Conservation (phyloP, 2,888 invertebrate species). For the Erebia palarica region DNA sequence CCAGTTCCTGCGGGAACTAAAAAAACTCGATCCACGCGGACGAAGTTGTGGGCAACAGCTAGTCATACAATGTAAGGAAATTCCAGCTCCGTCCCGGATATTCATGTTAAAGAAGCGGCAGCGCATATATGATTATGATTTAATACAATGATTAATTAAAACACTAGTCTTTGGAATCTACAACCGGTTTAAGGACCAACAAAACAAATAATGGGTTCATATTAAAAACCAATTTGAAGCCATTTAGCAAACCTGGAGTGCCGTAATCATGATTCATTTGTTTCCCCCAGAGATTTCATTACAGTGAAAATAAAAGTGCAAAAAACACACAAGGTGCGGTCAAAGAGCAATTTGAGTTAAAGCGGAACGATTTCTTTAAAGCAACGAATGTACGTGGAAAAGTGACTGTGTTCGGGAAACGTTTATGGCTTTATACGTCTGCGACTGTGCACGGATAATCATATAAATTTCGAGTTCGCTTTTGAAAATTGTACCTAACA, state of each 20-base stretch:
- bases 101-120: too few relatives aligned
- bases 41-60: too few relatives aligned
- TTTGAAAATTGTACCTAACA: neutral
- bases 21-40: too few relatives aligned
- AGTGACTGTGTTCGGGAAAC: constrained; percentile 14
- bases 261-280: constrained; percentile 3
- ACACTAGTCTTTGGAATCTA: constrained; percentile 11
- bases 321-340: constrained; percentile 35
- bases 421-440: constrained; percentile 1
- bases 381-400: constrained; percentile 1
- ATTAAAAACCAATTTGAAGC: constrained; percentile 17
- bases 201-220: constrained; percentile 21
- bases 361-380: constrained; percentile 15
- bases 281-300: constrained; percentile 28
- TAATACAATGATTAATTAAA: too few relatives aligned
- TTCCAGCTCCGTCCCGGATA: too few relatives aligned
- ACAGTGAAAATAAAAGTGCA: constrained; percentile 28
- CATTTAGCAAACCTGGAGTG: constrained; percentile 4
- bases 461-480: constrained; percentile 1
- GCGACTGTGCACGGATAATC: constrained; percentile 8
- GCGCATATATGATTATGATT: too few relatives aligned
- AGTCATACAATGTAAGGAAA: too few relatives aligned
- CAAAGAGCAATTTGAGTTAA: constrained; percentile 31
- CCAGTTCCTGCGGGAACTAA: too few relatives aligned
- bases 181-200: constrained; percentile 22